Evolutionary conservation across 2,888 invertebrate genomes (phyloP).

Genomic region (Coleophora deauratella): DNA sequence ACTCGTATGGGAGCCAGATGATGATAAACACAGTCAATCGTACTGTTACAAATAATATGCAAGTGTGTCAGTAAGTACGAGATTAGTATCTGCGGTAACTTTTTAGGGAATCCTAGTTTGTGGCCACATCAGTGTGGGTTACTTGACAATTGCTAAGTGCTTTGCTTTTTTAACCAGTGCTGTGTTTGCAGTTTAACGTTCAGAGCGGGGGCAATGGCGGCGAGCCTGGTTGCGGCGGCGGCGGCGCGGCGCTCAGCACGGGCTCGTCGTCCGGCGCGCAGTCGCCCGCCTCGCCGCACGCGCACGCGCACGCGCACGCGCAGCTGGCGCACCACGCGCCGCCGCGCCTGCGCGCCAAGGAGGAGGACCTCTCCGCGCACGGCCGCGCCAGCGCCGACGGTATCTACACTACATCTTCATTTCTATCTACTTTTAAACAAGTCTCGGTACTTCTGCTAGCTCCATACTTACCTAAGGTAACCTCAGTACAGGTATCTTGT

Average conservation of each 20-base stretch:
- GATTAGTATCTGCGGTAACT: too few species aligned
- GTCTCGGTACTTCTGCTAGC: too few species aligned
- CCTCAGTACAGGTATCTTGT: too few species aligned
- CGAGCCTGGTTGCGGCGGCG: conserved; percentile 41
- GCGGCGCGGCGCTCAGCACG: conserved; percentile 37
- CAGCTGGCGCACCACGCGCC: conserved; percentile 36
- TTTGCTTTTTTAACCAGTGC: background rate
- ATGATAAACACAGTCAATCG: too few species aligned
- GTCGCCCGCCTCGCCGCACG: conserved; percentile 22
- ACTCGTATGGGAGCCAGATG: too few species aligned
- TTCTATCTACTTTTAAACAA: too few species aligned
- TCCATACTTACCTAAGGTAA: too few species aligned
- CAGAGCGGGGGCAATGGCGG: conserved; percentile 46
- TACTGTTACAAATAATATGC: too few species aligned
- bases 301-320: conserved; percentile 30
- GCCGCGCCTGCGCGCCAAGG: conserved; percentile 71
- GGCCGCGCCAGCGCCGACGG: conserved; percentile 77
- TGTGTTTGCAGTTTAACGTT: conserved; percentile 53
- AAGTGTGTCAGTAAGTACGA: too few species aligned
- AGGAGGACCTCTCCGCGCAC: conserved; percentile 77
- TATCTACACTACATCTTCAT: conserved; percentile 16
- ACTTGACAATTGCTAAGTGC: too few species aligned
- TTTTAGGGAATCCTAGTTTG: too few species aligned
- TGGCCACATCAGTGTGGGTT: too few species aligned
- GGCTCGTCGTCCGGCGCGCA: conserved; percentile 62